phyloP scores from a whole-genome alignment of 1,140 invertebrate species.

The Palaemon carinicauda region DNA sequence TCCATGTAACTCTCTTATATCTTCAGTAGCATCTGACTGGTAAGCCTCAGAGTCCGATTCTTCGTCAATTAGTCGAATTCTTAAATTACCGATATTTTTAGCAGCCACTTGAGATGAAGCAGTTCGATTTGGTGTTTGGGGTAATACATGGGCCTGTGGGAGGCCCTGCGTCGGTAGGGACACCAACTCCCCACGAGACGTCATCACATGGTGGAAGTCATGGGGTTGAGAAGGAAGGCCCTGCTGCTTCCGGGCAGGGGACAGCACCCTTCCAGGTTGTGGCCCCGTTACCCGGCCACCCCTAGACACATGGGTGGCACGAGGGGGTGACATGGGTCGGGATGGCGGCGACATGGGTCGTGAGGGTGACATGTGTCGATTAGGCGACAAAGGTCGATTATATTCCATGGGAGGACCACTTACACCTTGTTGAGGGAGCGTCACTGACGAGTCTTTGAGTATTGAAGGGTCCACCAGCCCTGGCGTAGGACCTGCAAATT shows the following conservation, averaged over 20 bases:
- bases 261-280: too few relatives aligned
- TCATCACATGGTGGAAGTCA: background rate
- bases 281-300: too few relatives aligned
- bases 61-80: constrained; percentile 20
- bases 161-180: background rate
- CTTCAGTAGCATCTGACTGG: background rate
- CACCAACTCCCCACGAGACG: background rate
- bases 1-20: background rate
- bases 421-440: background rate
- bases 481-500: too few relatives aligned
- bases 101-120: background rate
- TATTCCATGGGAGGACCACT: background rate
- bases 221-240: background rate
- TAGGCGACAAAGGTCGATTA: too few relatives aligned
- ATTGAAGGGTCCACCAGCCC: background rate
- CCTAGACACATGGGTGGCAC: too few relatives aligned
- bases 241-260: too few relatives aligned
- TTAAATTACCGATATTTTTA: background rate
- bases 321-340: background rate
- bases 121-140: background rate
- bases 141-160: background rate
- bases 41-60: constrained; percentile 6
- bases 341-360: background rate
- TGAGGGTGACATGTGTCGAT: background rate
- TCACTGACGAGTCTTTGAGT: background rate